phyloP scores from a whole-genome alignment of 2,888 invertebrate genomes.

The Drosophila gaucha region DNA sequence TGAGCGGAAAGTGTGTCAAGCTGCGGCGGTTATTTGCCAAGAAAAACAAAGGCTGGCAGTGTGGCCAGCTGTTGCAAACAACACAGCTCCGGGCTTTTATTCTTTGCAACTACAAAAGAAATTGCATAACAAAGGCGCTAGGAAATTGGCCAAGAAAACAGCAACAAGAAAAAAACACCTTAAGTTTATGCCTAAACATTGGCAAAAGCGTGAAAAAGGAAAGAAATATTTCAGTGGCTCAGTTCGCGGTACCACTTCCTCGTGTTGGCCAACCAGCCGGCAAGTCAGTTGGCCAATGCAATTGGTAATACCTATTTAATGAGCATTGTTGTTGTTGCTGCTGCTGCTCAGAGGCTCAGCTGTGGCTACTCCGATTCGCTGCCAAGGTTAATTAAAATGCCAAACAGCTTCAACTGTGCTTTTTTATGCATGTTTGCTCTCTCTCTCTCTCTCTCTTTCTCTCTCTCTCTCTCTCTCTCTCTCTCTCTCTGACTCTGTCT shows the following conservation, averaged over 20 bases:
- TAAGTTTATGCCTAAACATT: conserved; percentile 45
- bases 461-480: conserved; percentile 3
- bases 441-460: background rate
- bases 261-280: conserved; percentile 77
- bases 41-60: conserved; percentile 43
- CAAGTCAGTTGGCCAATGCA: conserved; percentile 78
- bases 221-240: conserved; percentile 62
- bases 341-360: conserved; percentile 19
- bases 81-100: conserved; percentile 30
- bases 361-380: conserved; percentile 62
- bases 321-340: conserved; percentile 32
- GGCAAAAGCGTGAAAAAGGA: conserved; percentile 46
- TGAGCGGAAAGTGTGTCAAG: conserved; percentile 66
- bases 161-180: conserved; percentile 16
- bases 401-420: conserved; percentile 53
- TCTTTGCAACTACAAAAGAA: conserved; percentile 48
- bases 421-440: conserved; percentile 24
- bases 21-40: conserved; percentile 36
- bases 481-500: background rate
- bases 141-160: conserved; percentile 62
- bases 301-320: conserved; percentile 57
- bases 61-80: conserved; percentile 45
- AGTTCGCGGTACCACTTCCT: conserved; percentile 74
- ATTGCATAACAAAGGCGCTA: conserved; percentile 60
- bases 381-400: conserved; percentile 79